Percentiles rank a stretch among this genome's conserved stretches.
Conservation (phyloP, 2,888 invertebrate species). For the Hyposoter didymator region DNA sequence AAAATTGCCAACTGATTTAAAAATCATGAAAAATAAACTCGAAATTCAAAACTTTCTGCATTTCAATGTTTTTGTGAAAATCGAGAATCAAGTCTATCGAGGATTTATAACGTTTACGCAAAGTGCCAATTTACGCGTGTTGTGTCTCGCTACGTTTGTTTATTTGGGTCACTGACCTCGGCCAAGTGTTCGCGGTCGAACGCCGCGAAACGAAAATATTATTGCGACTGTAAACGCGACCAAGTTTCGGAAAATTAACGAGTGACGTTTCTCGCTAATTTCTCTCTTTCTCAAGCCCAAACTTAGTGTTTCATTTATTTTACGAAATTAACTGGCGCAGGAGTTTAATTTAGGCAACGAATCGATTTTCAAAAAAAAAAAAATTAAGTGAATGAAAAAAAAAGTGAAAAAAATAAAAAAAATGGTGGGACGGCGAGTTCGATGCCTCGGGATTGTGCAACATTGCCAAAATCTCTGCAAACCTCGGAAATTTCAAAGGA, state of each 20-base stretch:
- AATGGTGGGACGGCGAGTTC: not conserved
- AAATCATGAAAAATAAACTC: too few species aligned
- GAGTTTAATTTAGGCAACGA: not conserved
- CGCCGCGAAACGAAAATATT: conserved; percentile 28
- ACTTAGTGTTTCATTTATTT: not conserved
- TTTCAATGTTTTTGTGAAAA: not conserved
- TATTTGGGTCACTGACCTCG: conserved; percentile 24
- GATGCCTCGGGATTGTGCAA: not conserved
- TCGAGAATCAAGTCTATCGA: not conserved
- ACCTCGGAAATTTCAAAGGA: not conserved
- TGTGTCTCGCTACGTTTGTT: conserved; percentile 22
- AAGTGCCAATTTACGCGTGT: conserved; percentile 10
- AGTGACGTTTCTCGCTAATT: conserved; percentile 4
- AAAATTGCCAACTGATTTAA: too few species aligned
- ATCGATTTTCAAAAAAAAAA: not conserved
- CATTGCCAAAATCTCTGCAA: not conserved
- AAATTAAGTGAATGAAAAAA: not conserved
- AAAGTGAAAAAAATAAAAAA: not conserved
- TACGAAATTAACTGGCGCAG: not conserved
- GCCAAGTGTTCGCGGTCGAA: conserved; percentile 5
- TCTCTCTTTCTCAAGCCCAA: too few species aligned
- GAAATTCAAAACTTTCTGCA: not conserved
- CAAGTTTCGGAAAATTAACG: not conserved
- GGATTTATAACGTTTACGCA: not conserved
- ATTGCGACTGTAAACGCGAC: not conserved